phyloP scores from a whole-genome alignment of 2,113 vertebrate species.

The Loxodonta africana region DNA sequence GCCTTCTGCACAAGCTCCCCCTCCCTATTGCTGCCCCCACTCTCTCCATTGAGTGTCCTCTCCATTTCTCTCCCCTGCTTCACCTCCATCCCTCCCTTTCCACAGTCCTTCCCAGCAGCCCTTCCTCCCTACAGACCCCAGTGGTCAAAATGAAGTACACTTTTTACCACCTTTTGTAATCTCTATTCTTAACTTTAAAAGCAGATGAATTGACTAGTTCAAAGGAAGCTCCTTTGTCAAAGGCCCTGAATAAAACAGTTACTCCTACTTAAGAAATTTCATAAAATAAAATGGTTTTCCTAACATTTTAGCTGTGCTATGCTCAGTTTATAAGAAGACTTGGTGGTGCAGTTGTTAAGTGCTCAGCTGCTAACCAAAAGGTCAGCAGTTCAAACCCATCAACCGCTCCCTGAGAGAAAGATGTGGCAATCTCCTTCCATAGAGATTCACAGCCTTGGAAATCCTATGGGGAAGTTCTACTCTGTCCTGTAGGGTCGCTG shows the following conservation, averaged over 20 bases:
- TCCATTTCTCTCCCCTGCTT: not conserved
- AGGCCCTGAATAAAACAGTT: not conserved
- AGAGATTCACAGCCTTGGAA: not conserved
- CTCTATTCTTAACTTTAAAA: slow-evolving; percentile 29
- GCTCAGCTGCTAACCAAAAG: no score
- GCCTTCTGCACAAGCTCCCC: not conserved
- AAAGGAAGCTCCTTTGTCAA: slow-evolving; percentile 22
- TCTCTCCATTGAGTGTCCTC: not conserved
- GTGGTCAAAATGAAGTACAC: not conserved
- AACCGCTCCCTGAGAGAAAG: no score
- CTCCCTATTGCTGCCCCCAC: not conserved
- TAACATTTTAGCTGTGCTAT: not conserved
- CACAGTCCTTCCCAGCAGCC: not conserved
- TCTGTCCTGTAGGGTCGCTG: not conserved
- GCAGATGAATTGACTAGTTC: not conserved
- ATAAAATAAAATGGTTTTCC: slow-evolving; percentile 21
- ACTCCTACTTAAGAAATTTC: not conserved
- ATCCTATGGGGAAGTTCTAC: not conserved
- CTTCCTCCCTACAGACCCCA: not conserved
- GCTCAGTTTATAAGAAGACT: not conserved
- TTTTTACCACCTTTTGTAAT: not conserved
- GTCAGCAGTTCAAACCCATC: no score
- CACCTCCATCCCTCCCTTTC: not conserved
- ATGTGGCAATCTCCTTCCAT: not conserved
- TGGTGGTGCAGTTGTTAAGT: no score